Evolutionary conservation across 2,797 vertebrate genomes (phyloP), one percentile per base, ranked within the genome.

Genomic region (Natrix natrix): DNA sequence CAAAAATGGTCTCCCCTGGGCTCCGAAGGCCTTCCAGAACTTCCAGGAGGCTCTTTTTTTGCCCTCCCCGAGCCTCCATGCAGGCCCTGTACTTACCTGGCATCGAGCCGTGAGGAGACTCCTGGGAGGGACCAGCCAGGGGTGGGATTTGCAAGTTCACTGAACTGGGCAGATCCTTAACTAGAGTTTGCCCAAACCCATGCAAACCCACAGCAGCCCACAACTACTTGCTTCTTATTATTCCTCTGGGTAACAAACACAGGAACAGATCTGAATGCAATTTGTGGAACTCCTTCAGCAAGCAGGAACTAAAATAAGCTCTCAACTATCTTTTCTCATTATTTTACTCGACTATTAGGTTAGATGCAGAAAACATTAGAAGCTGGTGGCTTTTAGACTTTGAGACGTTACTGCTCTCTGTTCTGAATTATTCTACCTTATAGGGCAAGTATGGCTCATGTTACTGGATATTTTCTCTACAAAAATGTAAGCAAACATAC

Each of bases 201-300:
- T 52, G 48, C 5, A 6, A 52, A 52, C 6, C 48, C 6, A 7
- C 48, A 52, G 48, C 48, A 52, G 48, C 48, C 48, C 48, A 52
- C 48, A 3, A 3, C 5, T 52, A 52, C 92, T 95, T 92, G 24
- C 55, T 61, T 69, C 91, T 28, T 91, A 66, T 93, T 94, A 94
- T 91, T 95, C 91, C 92, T 37, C 93, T 92, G n/a, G 92, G 87
- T 93, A 1, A 28, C 90, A 93, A 88, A 93, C 90, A 93, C 32
- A 86, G 63, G 26, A 0, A 0, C 10, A 92, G 89, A 60, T 61
- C 1, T 89, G 28, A 59, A 74, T 56, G 37, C 22, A 78, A 59
- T 86, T 13, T 22, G 0, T 0, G 92, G 83, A 55, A 94, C 94
- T 74, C 17, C 86, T 66, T 93, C 60, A 57, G 69, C 89, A 0